Conservation (phyloP, 2,888 invertebrate species). For the Sthenelais limicola region DNA sequence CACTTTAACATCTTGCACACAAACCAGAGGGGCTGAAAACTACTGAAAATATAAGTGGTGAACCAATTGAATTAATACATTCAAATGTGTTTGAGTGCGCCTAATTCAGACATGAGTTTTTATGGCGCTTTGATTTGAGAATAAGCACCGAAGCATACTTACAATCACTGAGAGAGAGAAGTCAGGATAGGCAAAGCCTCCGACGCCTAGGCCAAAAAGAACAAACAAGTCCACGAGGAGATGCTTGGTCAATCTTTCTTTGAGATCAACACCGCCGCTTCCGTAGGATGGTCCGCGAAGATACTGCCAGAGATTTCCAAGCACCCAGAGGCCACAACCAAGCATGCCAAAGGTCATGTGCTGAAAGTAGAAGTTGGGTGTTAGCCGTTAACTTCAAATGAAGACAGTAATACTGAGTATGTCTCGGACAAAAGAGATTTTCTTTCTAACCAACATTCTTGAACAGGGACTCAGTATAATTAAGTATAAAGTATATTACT, state of each 20-base stretch:
- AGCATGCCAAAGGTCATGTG: conserved; percentile 8
- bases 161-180: background rate
- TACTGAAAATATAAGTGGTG: no score
- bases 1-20: no score
- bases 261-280: conserved; percentile 15
- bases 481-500: no score
- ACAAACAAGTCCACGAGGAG: conserved; percentile 28
- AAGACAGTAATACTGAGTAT: no score
- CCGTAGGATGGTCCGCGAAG: conserved; percentile 20
- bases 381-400: no score
- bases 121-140: background rate
- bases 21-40: no score
- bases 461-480: no score
- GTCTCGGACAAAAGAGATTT: no score
- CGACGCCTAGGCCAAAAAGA: background rate
- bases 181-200: conserved; percentile 21
- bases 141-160: conserved; percentile 2
- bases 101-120: background rate
- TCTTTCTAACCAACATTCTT: no score
- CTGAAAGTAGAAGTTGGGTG: conserved; percentile 20
- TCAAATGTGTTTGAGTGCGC: background rate
- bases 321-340: background rate
- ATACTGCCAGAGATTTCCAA: conserved; percentile 8
- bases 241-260: conserved; percentile 22
- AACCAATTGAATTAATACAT: no score